Evolutionary conservation across 2,888 invertebrate species (phyloP), one percentile per base, ranked within the genome.

Genomic region (Ophraella communa): DNA sequence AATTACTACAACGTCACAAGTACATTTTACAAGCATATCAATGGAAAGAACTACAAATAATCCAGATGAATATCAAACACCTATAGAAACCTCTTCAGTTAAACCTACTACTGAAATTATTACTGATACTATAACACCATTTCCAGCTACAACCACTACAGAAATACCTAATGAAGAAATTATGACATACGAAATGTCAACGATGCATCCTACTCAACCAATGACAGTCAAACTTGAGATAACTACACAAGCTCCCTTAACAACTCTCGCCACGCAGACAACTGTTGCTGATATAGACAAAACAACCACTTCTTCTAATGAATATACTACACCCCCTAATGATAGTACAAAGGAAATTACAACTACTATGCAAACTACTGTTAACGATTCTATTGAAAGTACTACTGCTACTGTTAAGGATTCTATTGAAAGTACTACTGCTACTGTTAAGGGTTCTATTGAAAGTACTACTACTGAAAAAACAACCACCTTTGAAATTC

Each of bases 51-150:
- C 39, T 5, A 24, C 51, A n/a, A 58, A 17, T 7, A n/a, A 11
- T 4, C 20, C 49, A 3, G 51, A 3, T 20, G 14, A 39, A 17
- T 14, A 39, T 39, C 39, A 39, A 39, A 39, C 7, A 7, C 44
- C 60, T 39, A 53, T 23, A 27, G 56, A 62, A 55, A 52, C 4
- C 23, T 45, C 35, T 11, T 11, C 8, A 8, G 8, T 10, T 39
- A 58, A 21, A 20, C 20, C 44, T 23, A 30, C 52, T 7, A 21
- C 49, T 42, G 27, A 27, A 3, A 11, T 14, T 49, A 8, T 11
- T 8, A 53, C 35, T 18, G 33, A 56, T 24, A 63, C 49, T 33
- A 58, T 59, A 4, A 64, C 61, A 11, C 55, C 52, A 55, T 33
- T 58, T 23, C 62, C 65, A 18, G 42, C 17, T 27, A 20, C 30